Base-by-base conservation (phyloP, 2,888 invertebrate species). In the Noctua janthina region DNA sequence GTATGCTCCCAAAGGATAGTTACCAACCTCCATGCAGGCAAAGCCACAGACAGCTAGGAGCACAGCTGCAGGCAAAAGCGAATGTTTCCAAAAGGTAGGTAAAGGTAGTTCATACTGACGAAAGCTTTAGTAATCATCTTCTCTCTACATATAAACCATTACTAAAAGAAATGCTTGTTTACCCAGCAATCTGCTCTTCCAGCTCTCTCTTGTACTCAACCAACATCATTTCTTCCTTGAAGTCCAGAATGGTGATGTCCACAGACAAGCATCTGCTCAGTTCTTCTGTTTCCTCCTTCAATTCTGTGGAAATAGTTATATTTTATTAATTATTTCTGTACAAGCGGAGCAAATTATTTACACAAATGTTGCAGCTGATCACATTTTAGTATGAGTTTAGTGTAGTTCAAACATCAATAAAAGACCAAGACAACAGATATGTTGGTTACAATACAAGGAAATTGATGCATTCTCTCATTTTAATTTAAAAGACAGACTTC, bases 211-310 rank as follows among this genome's bases (percentile, higher is more conserved):
- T 96, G 46, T 97, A 95, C 6, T 95, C 95, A 5, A 93, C 91
- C 23, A 97, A 87, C 92, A 97, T 95, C 92, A 97, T 95, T 11
- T 97, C 96, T 56, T 97, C 97, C 39, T 95, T 94, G 39, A 93
- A 93, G 49, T 97, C 95, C 64, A 94, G 78, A 64, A 96, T 93
- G 64, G 95, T 93, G 76, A 97, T 97, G 77, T 96, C 94, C n/a
- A 96, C 94, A 54, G 96, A 95, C 7, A 97, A 90, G 79, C 93
- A 95, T 85, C 92, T 92, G 87, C 96, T 96, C 1, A 97, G 90
- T 74, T 95, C 93, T 23, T 97, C 93, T 3, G 97, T 94, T 91
- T 97, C 97, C 72, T 93, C 93, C 81, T 95, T 95, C 39, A 97
- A 88, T 84, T 95, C 96, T 94, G 91, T 83, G 17, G 68, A 69